Base-by-base conservation (phyloP, 2,797 vertebrate genomes). In the Propithecus deckenii region DNA sequence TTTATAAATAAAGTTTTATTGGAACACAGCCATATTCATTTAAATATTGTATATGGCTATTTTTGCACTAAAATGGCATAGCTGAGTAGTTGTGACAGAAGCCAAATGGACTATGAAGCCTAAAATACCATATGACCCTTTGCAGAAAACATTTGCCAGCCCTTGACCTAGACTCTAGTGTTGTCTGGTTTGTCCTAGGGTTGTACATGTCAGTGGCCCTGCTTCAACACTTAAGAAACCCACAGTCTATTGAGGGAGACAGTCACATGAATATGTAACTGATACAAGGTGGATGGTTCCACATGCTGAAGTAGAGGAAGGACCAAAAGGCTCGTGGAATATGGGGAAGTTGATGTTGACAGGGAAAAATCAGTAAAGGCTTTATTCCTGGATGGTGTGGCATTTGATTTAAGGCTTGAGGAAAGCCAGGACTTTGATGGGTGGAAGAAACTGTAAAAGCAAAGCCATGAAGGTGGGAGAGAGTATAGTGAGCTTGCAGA, bases 1-100 rank as follows among this genome's bases (percentile, higher is more conserved):
- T 52, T 86, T 52, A 76, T 41, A 92, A 95, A 84, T 81, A 43
- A 85, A n/a, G 9, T 75, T 96, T 90, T 95, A 84, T 80, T 74
- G 28, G n/a, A 81, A 92, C 52, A 89, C 35, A 81, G 59, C 5
- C 61, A 69, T 63, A 57, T 76, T 89, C 61, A 92, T 91, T 90
- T 86, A 67, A 30, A 52, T 87, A 80, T 48, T 95, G 46, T 65
- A 59, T 86, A 28, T 55, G 17, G 32, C 43, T 86, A 48, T 18
- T 79, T 86, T 94, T 81, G 32, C 28, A 55, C 35, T 92, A 72
- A 89, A 89, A 69, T 86, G 76, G 15, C 41, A 91, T 13, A 35
- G 25, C n/a, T 63, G 46, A 84, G 30, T 74, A 81, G 63, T 67
- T 93, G 52, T 61, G 20, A 78, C 46, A 85, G 50, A 91, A 85